These are phyloP conservation scores for Ptychoptera albimana DNA, from an alignment of 2,888 invertebrate genomes.

Conservation along the genomic window DNA sequence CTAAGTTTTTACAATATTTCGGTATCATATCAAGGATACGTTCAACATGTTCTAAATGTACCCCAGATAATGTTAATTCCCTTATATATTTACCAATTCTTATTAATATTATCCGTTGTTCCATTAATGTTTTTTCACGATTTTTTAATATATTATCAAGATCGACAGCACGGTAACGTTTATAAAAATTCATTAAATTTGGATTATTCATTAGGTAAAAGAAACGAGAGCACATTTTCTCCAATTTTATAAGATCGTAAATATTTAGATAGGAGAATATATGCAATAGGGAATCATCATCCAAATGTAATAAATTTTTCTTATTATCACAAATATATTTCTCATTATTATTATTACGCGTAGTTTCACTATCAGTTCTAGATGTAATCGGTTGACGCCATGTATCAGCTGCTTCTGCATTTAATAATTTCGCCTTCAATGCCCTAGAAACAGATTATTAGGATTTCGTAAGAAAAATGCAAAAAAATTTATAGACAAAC, in stretches of 20 bases:
- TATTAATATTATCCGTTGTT: neutral
- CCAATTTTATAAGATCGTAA: neutral
- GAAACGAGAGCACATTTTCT: neutral
- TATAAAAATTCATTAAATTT: neutral
- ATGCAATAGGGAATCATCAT: slow-evolving; percentile 10
- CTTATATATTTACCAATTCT: neutral
- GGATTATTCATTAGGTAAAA: neutral
- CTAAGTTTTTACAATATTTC: slow-evolving; percentile 8
- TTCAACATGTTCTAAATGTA: neutral
- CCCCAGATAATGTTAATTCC: neutral
- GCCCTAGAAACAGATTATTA: neutral
- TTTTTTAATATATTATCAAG: neutral
- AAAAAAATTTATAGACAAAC: neutral
- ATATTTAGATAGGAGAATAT: slow-evolving; percentile 9
- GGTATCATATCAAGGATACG: slow-evolving; percentile 8
- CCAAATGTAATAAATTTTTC: slow-evolving; percentile 6
- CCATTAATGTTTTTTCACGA: neutral
- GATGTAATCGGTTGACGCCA: slow-evolving; percentile 1
- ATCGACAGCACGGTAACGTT: neutral
- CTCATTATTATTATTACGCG: neutral
- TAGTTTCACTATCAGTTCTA: neutral
- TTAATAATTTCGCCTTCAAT: neutral
- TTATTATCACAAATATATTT: neutral
- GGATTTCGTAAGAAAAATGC: neutral
- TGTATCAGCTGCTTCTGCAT: neutral